Base-by-base conservation (phyloP, 2,888 invertebrate genomes). In the Leptinotarsa haldemani region DNA sequence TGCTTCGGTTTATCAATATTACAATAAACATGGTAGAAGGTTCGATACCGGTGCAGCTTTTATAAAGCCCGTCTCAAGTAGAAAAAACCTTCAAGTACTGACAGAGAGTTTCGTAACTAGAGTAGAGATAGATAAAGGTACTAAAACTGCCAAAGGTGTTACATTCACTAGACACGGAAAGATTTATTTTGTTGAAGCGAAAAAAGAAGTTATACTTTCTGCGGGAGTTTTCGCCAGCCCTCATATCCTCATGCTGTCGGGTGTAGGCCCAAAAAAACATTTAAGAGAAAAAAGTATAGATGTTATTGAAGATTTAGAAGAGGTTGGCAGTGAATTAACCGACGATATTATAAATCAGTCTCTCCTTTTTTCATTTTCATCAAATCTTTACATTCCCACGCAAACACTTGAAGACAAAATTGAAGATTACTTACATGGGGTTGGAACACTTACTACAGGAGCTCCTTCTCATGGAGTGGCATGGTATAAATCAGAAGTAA, bases 151-250 rank as follows among this genome's bases (percentile, higher is more conserved):
- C 0, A 86, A 86, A 1, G 94, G 93, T 0, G 70, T 70, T 3
- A 47, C 53, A 13, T 70, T 65, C 81, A 81, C 88, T 1, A 92
- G 92, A 83, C 88, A 90, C 74, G 90, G 89, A 20, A 87, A 84
- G 82, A 89, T 88, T 78, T 91, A 87, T 74, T 80, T 84, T 12
- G 89, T 89, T 0, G 84, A 87, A 4, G 94, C 94, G 4, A 89
- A 88, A 5, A 93, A 92, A 77, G 95, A 94, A 86, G 90, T 96
- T 1, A 90, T 96, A 68, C 86, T 95, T 18, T 91, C 93, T 13
- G 94, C 94, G 0, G 96, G 96, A 9, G 88, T 93, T 0, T 92
- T 96, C 30, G 94, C 94, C 75, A 94, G 95, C 0, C 94, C 96
- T 0, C 95, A 96, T 84, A 86, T 96, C 12, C 86, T 96, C 65